These are phyloP conservation scores for Psilopogon haemacephalus DNA, from an alignment of 2,113 vertebrate species.

Conservation along the genomic window DNA sequence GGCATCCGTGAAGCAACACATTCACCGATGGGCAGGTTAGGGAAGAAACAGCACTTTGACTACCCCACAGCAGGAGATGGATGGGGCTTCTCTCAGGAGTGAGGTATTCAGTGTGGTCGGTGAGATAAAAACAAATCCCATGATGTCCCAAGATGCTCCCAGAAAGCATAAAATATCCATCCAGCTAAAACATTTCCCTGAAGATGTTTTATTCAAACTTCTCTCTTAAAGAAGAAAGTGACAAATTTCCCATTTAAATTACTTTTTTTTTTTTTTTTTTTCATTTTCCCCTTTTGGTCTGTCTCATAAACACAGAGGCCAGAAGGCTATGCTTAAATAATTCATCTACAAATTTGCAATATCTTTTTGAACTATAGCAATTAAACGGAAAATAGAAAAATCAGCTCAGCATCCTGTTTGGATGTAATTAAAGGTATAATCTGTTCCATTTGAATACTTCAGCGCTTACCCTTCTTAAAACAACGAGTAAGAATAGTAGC, in stretches of 20 bases:
- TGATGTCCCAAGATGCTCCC: neutral
- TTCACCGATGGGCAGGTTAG: neutral
- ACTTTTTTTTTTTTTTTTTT: neutral
- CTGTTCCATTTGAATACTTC: slow-evolving; percentile 78
- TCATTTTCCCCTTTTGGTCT: neutral
- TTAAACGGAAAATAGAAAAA: slow-evolving; percentile 79
- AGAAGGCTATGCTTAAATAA: slow-evolving; percentile 69
- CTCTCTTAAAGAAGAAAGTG: neutral
- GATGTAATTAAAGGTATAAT: slow-evolving; percentile 81
- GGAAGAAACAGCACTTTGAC: neutral
- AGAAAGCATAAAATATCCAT: neutral
- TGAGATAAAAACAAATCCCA: neutral
- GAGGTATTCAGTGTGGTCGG: neutral
- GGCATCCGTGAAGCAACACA: neutral
- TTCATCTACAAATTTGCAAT: slow-evolving; percentile 73
- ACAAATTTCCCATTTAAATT: slow-evolving; percentile 33
- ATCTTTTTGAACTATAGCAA: slow-evolving; percentile 76
- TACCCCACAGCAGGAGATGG: fast-evolving
- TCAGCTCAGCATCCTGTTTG: slow-evolving; percentile 76
- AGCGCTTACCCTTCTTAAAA: slow-evolving; percentile 74
- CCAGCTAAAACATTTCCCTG: neutral
- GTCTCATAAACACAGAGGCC: slow-evolving; percentile 63
- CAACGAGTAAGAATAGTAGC: slow-evolving; percentile 77
- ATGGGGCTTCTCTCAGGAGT: neutral
- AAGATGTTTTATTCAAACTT: neutral